Base-by-base conservation (phyloP, 2,113 vertebrate species). In the Ictalurus furcatus region DNA sequence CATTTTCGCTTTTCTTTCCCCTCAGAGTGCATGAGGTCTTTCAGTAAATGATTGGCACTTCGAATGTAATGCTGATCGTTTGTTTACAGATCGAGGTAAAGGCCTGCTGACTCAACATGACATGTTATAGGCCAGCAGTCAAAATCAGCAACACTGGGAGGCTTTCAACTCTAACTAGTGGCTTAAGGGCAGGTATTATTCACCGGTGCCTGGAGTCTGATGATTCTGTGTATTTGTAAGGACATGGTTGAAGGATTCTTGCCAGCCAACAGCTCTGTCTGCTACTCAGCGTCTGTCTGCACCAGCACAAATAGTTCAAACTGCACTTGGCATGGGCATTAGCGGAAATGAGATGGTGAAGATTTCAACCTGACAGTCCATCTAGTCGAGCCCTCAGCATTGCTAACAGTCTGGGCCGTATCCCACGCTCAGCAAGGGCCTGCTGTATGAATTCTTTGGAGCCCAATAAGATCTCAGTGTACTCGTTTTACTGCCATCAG, bases 341-440 rank as follows among this genome's bases (percentile, higher is more conserved):
- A 84, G 25, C 87, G 91, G 91, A 93, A 92, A 91, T 86, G 91
- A 92, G 90, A 88, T 89, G 92, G 87, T 88, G 86, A 90, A 90
- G 87, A 90, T 90, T 86, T 92, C 88, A 44, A 82, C 87, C 91
- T 88, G 89, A 89, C 91, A 87, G 85, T 85, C 85, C 84, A 61
- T 91, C 79, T 34, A 63, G 73, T 73, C 25, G 16, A 74, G 76
- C 86, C 86, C 44, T 74, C 71, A 13, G 69, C 86, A 28, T 82
- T 85, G 81, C 80, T 34, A 84, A 84, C 59, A 85, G 85, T 78
- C 71, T 30, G 69, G 34, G 81, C 58, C 59, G 61, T 87, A 84
- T 84, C 54, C 67, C 81, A 16, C 37, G 1, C 69, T 84, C 56
- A 84, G 80, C 69, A 30, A 84, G 71, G 78, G 56, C 37, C 87